Evolutionary conservation across 1,140 invertebrate species (phyloP), one percentile per base, ranked within the genome.

Genomic region (Platyscapa corneri): DNA sequence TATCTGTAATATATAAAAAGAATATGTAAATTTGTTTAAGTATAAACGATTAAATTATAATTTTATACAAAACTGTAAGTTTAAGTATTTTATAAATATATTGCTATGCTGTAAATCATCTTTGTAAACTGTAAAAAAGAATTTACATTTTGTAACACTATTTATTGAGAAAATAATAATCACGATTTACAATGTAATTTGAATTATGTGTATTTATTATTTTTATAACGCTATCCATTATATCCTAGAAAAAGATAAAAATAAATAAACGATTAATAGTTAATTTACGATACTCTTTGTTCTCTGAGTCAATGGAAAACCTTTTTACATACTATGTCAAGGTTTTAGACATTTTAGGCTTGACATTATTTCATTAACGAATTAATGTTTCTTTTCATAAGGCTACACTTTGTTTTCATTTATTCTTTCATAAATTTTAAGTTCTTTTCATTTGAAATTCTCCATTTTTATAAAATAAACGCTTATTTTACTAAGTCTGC

Each of bases 141-240:
- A 53, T 34, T 86, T 56, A 65, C 34, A 78, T 79, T 83, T 86
- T 79, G 5, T 83, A 80, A 79, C 20, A n/a, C 14, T n/a, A 81
- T 65, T 81, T 80, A n/a, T n/a, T n/a, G n/a, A n/a, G n/a, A n/a
- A 81, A 60, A 79, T 79, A 84, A 70, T 78, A 78, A 84, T 78
- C 14, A 78, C 10, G 72, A 32, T 64, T 64, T 30, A 49, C 27
- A 46, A 74, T 80, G 23, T n/a, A 74, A 74, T 79, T 56, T 80
- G 67, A 60, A 85, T 80, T 53, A 80, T 14, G 39, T 10, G 23
- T 83, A 46, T 82, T 60, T 75, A 53, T 53, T 53, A 53, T 53
- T 53, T 53, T 18, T 53, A 53, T 14, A n/a, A 53, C 6, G 18
- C 49, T 53, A 16, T 53, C 49, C 18, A 53, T 53, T 53, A 53